Percentiles rank a stretch among this genome's conserved stretches.
These are phyloP conservation scores for Chirona hameri DNA, from an alignment of 2,888 invertebrate genomes.

Conservation along the genomic window DNA sequence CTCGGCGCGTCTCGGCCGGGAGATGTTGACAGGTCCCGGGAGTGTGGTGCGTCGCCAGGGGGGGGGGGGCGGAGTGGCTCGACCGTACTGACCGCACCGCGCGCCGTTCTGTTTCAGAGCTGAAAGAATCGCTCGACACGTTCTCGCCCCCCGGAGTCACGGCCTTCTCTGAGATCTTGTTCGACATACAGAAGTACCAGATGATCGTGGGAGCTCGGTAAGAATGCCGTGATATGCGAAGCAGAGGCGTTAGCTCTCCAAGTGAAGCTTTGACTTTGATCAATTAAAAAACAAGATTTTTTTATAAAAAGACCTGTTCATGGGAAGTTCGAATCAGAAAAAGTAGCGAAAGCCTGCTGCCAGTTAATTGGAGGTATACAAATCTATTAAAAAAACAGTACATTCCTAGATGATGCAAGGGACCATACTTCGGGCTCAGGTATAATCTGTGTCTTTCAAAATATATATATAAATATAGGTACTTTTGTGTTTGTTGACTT, in stretches of 20 bases:
- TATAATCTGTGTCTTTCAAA: no score
- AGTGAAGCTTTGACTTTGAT: not conserved
- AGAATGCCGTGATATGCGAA: slow-evolving; percentile 45
- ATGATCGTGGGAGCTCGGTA: slow-evolving; percentile 85
- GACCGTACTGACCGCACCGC: no score
- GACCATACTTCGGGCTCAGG: no score
- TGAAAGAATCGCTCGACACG: not conserved
- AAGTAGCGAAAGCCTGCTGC: no score
- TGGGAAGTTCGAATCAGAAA: no score
- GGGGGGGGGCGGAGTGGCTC: no score
- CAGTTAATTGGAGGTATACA: not conserved
- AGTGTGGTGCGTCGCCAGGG: no score
- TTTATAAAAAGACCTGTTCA: not conserved
- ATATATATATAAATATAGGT: no score
- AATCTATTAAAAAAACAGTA: not conserved
- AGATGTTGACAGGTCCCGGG: no score
- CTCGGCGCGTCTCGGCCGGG: no score
- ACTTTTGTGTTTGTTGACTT: no score
- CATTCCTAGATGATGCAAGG: not conserved
- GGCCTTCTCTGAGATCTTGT: slow-evolving; percentile 75
- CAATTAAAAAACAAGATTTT: not conserved
- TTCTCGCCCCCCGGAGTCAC: slow-evolving; percentile 56
- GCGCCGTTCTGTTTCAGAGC: not conserved
- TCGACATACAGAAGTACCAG: slow-evolving; percentile 81
- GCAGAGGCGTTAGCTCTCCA: not conserved